Percentiles rank a stretch among this genome's conserved stretches.
Conservation (phyloP, 2,797 vertebrate species). For the Sitta carolinensis region DNA sequence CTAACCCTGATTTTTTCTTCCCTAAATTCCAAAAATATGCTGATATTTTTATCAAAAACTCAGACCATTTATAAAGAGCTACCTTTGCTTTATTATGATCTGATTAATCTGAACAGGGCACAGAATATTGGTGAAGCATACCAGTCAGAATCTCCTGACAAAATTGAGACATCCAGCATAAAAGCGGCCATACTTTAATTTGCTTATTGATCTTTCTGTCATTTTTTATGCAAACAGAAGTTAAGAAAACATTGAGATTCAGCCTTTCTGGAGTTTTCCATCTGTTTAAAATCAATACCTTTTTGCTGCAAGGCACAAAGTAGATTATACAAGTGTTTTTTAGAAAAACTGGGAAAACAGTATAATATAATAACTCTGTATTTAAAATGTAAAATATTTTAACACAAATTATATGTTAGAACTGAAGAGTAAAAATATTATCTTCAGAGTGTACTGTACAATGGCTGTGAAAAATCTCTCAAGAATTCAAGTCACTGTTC, state of each 20-base stretch:
- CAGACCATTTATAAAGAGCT: not conserved
- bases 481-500: not conserved
- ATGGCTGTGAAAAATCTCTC: not conserved
- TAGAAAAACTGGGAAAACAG: slow-evolving; percentile 17
- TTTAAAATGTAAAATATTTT: not conserved
- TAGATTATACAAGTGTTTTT: not conserved
- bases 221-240: not conserved
- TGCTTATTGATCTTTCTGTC: not conserved
- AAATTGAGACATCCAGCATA: not conserved
- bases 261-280: not conserved
- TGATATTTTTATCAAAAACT: not conserved
- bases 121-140: not conserved
- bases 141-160: not conserved
- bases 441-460: not conserved
- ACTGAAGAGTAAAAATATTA: not conserved
- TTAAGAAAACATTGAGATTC: not conserved
- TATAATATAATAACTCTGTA: not conserved
- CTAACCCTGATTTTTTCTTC: not conserved
- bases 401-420: not conserved
- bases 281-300: slow-evolving; percentile 47
- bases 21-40: not conserved
- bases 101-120: not conserved
- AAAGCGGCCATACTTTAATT: not conserved
- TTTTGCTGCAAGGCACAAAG: slow-evolving; percentile 28
- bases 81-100: not conserved